A percentile compares a stretch with the other conserved stretches of the same genome.
These are phyloP conservation scores for Symphodus melops DNA, from an alignment of 2,113 vertebrate genomes.

Conservation along the genomic window DNA sequence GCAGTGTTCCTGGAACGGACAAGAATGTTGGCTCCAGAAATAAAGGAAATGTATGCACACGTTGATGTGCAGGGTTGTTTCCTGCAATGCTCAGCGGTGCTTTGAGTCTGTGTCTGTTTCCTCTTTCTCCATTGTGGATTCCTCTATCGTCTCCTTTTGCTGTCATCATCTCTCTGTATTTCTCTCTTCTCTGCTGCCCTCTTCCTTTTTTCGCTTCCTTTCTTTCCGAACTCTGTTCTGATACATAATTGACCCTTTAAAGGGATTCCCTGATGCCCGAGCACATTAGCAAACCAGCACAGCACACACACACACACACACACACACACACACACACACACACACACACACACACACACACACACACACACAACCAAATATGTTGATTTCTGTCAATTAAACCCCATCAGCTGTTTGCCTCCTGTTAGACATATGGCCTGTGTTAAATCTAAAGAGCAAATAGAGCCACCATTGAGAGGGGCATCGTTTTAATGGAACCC, in stretches of 20 bases:
- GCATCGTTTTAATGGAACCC: constrained; percentile 86
- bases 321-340: constrained; percentile 48
- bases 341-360: constrained; percentile 49
- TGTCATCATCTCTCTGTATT: background rate
- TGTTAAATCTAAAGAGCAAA: constrained; percentile 85
- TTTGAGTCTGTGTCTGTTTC: constrained; percentile 18
- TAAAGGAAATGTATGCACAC: constrained; percentile 29
- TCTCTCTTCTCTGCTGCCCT: constrained; percentile 18
- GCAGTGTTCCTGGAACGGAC: constrained; percentile 33
- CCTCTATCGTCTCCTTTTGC: background rate
- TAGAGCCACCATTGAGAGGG: constrained; percentile 75
- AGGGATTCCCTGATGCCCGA: constrained; percentile 53
- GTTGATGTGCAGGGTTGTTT: constrained; percentile 15
- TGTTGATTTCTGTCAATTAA: constrained; percentile 89
- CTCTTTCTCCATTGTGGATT: background rate
- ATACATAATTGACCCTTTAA: constrained; percentile 69
- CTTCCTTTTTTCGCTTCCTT: constrained; percentile 14
- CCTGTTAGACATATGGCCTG: constrained; percentile 86
- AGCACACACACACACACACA: constrained; percentile 37
- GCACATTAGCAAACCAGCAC: constrained; percentile 37
- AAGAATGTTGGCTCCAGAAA: constrained; percentile 34
- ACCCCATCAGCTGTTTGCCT: constrained; percentile 86
- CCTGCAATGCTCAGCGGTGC: constrained; percentile 35
- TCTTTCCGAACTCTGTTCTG: constrained; percentile 47
- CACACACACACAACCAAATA: constrained; percentile 73